Conservation (phyloP, 2,888 invertebrate species). For the Stramonita haemastoma region DNA sequence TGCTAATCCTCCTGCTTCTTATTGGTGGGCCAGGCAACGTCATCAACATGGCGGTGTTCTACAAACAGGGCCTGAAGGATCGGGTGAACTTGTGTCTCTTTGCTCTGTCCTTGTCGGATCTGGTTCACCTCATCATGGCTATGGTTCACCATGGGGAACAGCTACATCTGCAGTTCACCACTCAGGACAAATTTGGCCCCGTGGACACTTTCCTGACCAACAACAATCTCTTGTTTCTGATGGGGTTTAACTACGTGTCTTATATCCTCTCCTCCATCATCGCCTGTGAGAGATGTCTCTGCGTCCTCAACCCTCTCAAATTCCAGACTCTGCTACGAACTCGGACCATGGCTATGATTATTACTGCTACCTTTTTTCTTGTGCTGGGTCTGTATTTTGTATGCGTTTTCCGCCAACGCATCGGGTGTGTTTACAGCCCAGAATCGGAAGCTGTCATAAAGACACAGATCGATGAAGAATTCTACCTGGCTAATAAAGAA, state of each 20-base stretch:
- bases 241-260: neutral
- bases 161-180: neutral
- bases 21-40: constrained; percentile 25
- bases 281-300: neutral
- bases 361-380: neutral
- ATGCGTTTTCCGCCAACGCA: neutral
- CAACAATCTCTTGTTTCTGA: neutral
- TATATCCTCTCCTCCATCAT: neutral
- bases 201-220: neutral
- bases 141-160: neutral
- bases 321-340: neutral
- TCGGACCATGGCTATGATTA: neutral
- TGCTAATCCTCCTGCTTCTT: neutral
- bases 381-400: neutral
- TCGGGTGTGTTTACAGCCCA: neutral
- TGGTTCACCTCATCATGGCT: neutral
- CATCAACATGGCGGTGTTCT: constrained; percentile 23
- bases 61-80: constrained; percentile 7
- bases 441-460: neutral
- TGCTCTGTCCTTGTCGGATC: neutral
- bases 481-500: neutral
- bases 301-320: neutral
- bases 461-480: neutral
- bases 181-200: neutral
- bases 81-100: constrained; percentile 8